Conservation (phyloP, 2,888 invertebrate species). For the Epistrophella euchroma region DNA sequence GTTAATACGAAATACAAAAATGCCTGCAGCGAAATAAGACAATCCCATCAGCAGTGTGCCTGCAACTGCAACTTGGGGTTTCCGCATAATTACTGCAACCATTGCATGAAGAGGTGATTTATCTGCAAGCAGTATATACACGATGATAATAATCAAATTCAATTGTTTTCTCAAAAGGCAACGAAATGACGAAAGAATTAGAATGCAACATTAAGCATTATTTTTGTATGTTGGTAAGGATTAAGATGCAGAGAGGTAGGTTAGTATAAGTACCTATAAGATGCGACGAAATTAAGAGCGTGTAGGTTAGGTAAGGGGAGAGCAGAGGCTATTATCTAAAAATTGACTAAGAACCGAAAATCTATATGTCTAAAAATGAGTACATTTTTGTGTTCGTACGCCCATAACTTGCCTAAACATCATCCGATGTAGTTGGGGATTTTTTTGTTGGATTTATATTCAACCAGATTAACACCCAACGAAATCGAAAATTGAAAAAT, state of each 20-base stretch:
- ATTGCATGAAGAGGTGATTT: slow-evolving; percentile 70
- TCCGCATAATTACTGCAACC: slow-evolving; percentile 74
- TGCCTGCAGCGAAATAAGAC: slow-evolving; percentile 46
- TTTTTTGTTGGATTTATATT: too few relatives aligned
- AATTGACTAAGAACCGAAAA: too few relatives aligned
- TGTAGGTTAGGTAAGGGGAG: too few relatives aligned
- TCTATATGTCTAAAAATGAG: too few relatives aligned
- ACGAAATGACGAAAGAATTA: slow-evolving; percentile 35
- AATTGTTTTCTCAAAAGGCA: slow-evolving; percentile 57
- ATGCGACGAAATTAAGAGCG: too few relatives aligned
- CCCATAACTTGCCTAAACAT: too few relatives aligned
- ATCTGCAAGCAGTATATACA: slow-evolving; percentile 51
- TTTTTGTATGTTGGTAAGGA: background rate
- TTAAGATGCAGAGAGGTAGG: background rate
- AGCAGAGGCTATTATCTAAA: too few relatives aligned
- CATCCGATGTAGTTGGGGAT: too few relatives aligned
- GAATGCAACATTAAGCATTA: background rate
- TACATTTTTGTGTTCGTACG: too few relatives aligned
- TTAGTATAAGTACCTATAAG: too few relatives aligned
- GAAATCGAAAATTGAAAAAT: too few relatives aligned
- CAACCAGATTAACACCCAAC: too few relatives aligned
- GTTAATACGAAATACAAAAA: slow-evolving; percentile 10
- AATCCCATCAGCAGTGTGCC: slow-evolving; percentile 26
- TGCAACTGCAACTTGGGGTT: slow-evolving; percentile 58
- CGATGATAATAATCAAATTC: slow-evolving; percentile 63